Evolutionary conservation across 1,140 invertebrate genomes (phyloP).

Genomic region (Trichonephila inaurata): DNA sequence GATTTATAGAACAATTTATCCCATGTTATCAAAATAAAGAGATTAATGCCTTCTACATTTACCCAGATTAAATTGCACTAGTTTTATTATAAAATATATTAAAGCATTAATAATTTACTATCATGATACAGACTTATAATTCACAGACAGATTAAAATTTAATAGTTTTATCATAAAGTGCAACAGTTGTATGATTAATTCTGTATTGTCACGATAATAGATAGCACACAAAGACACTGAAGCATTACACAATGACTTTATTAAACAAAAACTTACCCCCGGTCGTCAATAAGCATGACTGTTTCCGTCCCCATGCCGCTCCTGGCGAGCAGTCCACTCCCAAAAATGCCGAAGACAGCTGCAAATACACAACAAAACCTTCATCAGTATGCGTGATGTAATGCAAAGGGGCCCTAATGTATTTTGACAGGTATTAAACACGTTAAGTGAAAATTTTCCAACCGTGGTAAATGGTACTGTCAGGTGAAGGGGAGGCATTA

Average conservation of each 20-base stretch:
- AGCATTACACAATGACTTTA: not conserved
- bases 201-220: not conserved
- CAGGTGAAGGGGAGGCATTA: not conserved
- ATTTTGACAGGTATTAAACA: constrained; percentile 70
- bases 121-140: too few relatives aligned
- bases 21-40: too few relatives aligned
- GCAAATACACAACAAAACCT: constrained; percentile 64
- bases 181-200: too few relatives aligned
- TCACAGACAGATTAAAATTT: too few relatives aligned
- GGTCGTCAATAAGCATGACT: constrained; percentile 82
- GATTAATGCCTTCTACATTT: too few relatives aligned
- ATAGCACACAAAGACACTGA: not conserved
- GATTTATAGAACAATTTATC: too few relatives aligned
- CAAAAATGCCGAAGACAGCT: constrained; percentile 83
- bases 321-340: constrained; percentile 83
- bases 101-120: too few relatives aligned
- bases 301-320: constrained; percentile 82
- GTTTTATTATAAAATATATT: too few relatives aligned
- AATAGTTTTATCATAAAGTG: too few relatives aligned
- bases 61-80: too few relatives aligned
- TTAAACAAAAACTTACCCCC: constrained; percentile 79
- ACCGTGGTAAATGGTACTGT: constrained; percentile 62
- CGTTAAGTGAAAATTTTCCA: constrained; percentile 62
- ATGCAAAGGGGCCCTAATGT: constrained; percentile 37
- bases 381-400: constrained; percentile 60